These are phyloP conservation scores for Rapana venosa DNA, from an alignment of 2,888 invertebrate species.

Conservation along the genomic window DNA sequence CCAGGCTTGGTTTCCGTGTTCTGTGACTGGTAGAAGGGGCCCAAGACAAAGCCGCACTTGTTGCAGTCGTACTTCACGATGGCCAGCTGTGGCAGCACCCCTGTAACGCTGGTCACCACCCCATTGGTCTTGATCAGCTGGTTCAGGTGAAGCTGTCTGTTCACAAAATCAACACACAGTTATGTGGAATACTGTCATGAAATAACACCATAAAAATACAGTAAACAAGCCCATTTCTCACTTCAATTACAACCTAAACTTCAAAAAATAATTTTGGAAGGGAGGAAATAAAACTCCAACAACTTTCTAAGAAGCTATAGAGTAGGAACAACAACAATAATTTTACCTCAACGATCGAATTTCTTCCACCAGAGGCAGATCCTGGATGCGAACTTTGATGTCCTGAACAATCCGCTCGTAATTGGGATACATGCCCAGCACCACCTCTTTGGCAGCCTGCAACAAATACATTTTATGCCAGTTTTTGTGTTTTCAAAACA, in stretches of 20 bases:
- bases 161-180: no score
- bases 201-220: no score
- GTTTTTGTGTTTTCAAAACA: no score
- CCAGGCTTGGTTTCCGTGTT: slow-evolving; percentile 96
- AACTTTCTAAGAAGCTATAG: no score
- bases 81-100: slow-evolving; percentile 92
- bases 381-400: slow-evolving; percentile 96
- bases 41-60: slow-evolving; percentile 95
- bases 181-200: no score
- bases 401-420: slow-evolving; percentile 96
- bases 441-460: slow-evolving; percentile 84
- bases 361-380: slow-evolving; percentile 96
- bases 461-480: slow-evolving; percentile 43
- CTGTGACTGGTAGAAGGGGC: slow-evolving; percentile 97
- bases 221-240: no score
- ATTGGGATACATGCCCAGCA: slow-evolving; percentile 94
- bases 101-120: slow-evolving; percentile 96
- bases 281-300: no score
- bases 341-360: slow-evolving; percentile 89
- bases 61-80: slow-evolving; percentile 98
- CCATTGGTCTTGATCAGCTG: slow-evolving; percentile 95
- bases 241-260: no score
- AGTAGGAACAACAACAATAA: no score
- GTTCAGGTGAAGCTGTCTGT: slow-evolving; percentile 85
- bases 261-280: no score